Conservation (phyloP, 2,113 vertebrate species). For the Macquaria australasica region DNA sequence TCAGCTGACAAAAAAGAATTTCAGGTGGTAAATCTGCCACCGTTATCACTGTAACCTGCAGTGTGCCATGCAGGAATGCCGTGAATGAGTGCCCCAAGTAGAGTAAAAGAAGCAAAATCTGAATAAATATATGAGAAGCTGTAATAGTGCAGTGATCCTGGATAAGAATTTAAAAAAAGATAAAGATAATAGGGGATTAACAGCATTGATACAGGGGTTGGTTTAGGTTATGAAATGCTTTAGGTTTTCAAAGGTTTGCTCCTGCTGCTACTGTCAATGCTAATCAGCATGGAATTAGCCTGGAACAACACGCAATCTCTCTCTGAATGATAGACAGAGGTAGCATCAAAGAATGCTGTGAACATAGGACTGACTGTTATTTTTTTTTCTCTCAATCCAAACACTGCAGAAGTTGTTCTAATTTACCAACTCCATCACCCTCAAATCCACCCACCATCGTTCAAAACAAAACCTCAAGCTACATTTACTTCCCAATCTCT, state of each 20-base stretch:
- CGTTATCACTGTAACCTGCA: background rate
- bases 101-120: background rate
- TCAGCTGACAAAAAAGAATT: background rate
- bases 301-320: constrained; percentile 27
- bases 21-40: background rate
- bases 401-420: constrained; percentile 36
- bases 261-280: constrained; percentile 32
- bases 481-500: constrained; percentile 22
- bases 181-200: background rate
- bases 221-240: constrained; percentile 25
- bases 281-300: constrained; percentile 54
- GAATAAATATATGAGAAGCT: background rate
- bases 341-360: constrained; percentile 44
- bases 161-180: background rate
- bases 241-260: constrained; percentile 5
- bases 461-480: constrained; percentile 50
- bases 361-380: constrained; percentile 3
- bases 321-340: constrained; percentile 34
- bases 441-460: constrained; percentile 43
- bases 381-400: background rate
- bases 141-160: background rate
- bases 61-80: background rate
- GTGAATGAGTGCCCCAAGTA: background rate
- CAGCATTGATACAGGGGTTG: background rate
- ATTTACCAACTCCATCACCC: constrained; percentile 35